phyloP scores from a whole-genome alignment of 2,888 invertebrate species.

The Caenorhabditis macrosperma region DNA sequence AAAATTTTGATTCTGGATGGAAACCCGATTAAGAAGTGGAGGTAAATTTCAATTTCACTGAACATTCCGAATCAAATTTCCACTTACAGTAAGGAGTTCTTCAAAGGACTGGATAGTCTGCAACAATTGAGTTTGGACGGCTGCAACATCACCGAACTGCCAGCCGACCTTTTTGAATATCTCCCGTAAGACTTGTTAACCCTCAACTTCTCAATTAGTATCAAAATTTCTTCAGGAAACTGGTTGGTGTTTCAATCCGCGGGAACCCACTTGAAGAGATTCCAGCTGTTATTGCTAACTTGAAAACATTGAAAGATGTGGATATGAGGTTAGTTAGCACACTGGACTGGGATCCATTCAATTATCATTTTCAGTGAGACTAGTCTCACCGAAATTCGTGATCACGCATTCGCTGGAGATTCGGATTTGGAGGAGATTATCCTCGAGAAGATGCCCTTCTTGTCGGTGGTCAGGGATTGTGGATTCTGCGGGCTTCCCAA shows the following conservation, averaged over 20 bases:
- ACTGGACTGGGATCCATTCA: background rate
- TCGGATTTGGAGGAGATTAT: conserved; percentile 36
- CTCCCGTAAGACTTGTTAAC: conserved; percentile 63
- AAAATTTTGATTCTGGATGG: conserved; percentile 68
- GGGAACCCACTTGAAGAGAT: conserved; percentile 65
- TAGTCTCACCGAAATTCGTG: conserved; percentile 63
- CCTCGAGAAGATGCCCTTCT: conserved; percentile 59
- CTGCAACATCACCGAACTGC: conserved; percentile 62
- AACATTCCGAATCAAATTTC: background rate
- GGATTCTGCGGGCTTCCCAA: conserved; percentile 66
- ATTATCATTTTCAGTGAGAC: conserved; percentile 54
- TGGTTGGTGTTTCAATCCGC: conserved; percentile 67
- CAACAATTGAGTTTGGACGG: conserved; percentile 71
- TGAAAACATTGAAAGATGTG: conserved; percentile 59
- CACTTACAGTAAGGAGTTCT: conserved; percentile 55
- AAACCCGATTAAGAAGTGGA: conserved; percentile 49
- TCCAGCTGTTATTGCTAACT: conserved; percentile 65
- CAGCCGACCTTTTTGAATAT: conserved; percentile 68
- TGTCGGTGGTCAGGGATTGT: conserved; percentile 59
- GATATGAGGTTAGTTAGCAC: conserved; percentile 58
- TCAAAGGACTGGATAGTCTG: conserved; percentile 68
- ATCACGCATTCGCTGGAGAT: conserved; percentile 51
- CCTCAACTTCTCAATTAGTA: background rate
- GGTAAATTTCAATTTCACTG: conserved; percentile 1
- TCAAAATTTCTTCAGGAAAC: conserved; percentile 61